A percentile compares a stretch with the other conserved stretches of the same genome.
phyloP scores from a whole-genome alignment of 53 echinoderm and acorn worm species.

The Arbacia lixula region DNA sequence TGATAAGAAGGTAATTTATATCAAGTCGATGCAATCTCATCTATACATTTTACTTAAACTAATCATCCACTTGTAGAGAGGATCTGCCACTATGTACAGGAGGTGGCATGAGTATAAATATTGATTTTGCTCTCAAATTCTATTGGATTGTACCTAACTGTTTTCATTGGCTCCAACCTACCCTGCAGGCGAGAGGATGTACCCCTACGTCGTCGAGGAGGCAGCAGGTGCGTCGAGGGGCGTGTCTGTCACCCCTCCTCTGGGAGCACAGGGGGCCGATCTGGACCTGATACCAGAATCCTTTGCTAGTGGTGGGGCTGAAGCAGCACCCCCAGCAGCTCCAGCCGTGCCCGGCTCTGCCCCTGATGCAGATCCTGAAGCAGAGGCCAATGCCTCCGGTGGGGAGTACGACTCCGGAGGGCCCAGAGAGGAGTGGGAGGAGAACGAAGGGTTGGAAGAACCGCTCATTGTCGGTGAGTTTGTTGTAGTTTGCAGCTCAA shows the following conservation, averaged over 20 bases:
- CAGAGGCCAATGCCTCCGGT: conserved; percentile 35
- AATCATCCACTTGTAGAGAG: too few species aligned
- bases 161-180: too few species aligned
- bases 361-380: conserved; percentile 1
- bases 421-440: conserved; percentile 17
- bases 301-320: conserved; percentile 2
- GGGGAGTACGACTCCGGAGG: conserved; percentile 50
- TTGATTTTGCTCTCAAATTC: too few species aligned
- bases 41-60: too few species aligned
- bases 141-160: too few species aligned
- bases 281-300: conserved; percentile 33
- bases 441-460: conserved; percentile 49
- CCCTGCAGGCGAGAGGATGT: conserved; percentile 29
- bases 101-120: too few species aligned
- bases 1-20: too few species aligned
- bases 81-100: too few species aligned
- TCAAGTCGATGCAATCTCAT: too few species aligned
- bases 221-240: conserved; percentile 36
- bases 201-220: conserved; percentile 51
- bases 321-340: neutral
- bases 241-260: conserved; percentile 6
- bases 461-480: conserved; percentile 40
- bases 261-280: conserved; percentile 37
- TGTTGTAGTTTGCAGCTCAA: too few species aligned
- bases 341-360: neutral